Percentiles rank a stretch among this genome's conserved stretches.
Conservation (phyloP, 2,888 invertebrate species). For the Dryomyza anilis region DNA sequence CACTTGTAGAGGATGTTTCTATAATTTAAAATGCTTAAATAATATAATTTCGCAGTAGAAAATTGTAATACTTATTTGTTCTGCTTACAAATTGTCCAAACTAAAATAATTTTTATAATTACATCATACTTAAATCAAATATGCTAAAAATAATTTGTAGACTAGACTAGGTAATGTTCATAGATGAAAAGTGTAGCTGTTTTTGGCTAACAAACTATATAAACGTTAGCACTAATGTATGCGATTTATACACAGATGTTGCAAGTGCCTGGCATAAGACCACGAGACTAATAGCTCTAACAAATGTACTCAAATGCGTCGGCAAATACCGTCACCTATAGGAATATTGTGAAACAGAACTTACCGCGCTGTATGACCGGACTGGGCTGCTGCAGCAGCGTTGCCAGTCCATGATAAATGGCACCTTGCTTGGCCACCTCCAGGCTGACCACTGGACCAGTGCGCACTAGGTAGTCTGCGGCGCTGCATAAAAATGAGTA, state of each 20-base stretch:
- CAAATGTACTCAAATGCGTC: neutral
- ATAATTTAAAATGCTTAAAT: too few species aligned
- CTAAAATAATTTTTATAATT: too few species aligned
- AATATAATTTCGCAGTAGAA: too few species aligned
- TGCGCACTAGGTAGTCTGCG: conserved; percentile 92
- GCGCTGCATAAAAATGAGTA: conserved; percentile 67
- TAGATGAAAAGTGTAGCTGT: conserved; percentile 4
- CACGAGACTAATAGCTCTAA: neutral
- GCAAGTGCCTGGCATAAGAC: too few species aligned
- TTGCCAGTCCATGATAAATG: conserved; percentile 93
- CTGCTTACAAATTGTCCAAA: too few species aligned
- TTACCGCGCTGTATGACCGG: conserved; percentile 79
- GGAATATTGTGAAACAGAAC: too few species aligned
- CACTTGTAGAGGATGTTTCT: too few species aligned
- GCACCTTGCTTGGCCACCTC: conserved; percentile 99
- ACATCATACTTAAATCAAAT: too few species aligned
- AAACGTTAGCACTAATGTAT: neutral
- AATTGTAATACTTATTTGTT: too few species aligned
- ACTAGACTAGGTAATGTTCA: neutral
- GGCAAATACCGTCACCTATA: too few species aligned
- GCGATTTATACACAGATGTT: neutral
- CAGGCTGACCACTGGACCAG: conserved; percentile 90
- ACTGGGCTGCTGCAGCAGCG: conserved; percentile 88
- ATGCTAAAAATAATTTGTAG: too few species aligned
- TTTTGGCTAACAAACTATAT: neutral